These are phyloP conservation scores for Phrynocephalus vlangalii DNA, from an alignment of 2,797 vertebrate genomes.

Conservation along the genomic window DNA sequence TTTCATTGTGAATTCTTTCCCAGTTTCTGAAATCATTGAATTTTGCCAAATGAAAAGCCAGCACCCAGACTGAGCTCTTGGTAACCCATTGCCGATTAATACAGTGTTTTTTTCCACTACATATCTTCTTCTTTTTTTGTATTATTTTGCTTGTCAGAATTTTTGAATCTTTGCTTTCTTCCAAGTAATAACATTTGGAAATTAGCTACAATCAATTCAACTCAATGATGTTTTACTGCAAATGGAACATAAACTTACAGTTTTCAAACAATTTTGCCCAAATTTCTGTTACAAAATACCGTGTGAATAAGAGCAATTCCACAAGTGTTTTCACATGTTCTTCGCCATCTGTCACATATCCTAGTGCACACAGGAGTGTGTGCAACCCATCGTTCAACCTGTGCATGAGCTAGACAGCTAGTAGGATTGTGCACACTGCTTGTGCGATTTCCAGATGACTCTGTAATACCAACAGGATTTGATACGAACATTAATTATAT, in stretches of 20 bases:
- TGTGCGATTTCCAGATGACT: no score
- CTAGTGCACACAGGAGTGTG: no score
- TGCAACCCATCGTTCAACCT: no score
- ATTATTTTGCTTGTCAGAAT: not conserved
- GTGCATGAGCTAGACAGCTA: no score
- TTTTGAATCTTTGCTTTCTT: not conserved
- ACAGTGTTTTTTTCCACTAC: not conserved
- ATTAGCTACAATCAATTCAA: not conserved
- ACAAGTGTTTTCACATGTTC: no score
- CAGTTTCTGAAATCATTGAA: not conserved
- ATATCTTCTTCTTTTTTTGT: constrained; percentile 10
- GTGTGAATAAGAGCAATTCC: no score
- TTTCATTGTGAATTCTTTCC: not conserved
- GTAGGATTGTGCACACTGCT: no score
- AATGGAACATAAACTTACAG: not conserved
- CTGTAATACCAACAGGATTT: no score
- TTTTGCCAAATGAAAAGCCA: not conserved
- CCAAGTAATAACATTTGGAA: not conserved
- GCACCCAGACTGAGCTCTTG: not conserved
- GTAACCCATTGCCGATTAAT: not conserved
- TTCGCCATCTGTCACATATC: no score
- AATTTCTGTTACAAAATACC: no score
- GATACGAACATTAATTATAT: no score
- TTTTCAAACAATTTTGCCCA: no score
- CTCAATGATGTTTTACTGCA: not conserved